These are phyloP conservation scores for Sturnira hondurensis DNA, from an alignment of 2,113 vertebrate species.

Conservation along the genomic window DNA sequence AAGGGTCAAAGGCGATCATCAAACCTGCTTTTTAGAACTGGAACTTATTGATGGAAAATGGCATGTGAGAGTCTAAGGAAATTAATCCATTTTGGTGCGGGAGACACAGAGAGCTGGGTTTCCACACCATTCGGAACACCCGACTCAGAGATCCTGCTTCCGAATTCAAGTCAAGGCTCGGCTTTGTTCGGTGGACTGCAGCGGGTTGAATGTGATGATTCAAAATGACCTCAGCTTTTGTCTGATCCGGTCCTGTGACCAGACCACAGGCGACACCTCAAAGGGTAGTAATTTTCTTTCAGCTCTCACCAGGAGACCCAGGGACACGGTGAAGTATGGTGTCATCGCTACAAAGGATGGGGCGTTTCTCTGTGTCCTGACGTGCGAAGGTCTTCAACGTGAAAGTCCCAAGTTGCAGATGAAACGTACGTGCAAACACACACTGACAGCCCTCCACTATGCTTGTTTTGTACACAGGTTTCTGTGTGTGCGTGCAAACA, in stretches of 20 bases:
- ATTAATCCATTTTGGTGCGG: not conserved
- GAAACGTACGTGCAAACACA: not conserved
- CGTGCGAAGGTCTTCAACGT: not conserved
- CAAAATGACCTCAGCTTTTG: slow-evolving; percentile 47
- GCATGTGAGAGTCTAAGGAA: not conserved
- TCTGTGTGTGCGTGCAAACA: not conserved
- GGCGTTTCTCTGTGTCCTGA: not conserved
- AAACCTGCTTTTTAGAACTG: not conserved
- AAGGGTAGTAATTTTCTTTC: not conserved
- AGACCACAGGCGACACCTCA: not conserved
- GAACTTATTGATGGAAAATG: not conserved
- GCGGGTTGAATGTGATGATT: not conserved
- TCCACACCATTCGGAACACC: not conserved
- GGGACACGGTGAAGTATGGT: fast-evolving
- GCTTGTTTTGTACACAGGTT: not conserved
- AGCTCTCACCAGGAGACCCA: not conserved
- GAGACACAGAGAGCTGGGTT: not conserved
- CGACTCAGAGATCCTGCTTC: not conserved
- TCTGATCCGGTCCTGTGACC: slow-evolving; percentile 29
- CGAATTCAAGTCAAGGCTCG: not conserved
- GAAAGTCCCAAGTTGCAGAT: not conserved
- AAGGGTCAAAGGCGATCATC: not conserved
- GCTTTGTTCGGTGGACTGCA: not conserved
- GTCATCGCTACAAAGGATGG: not conserved
- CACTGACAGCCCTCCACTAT: not conserved